Percentiles rank a stretch among this genome's conserved stretches.
These are phyloP conservation scores for Epizoanthus scotinus DNA, from an alignment of 92 coral and sea anemone genomes.

Conservation along the genomic window DNA sequence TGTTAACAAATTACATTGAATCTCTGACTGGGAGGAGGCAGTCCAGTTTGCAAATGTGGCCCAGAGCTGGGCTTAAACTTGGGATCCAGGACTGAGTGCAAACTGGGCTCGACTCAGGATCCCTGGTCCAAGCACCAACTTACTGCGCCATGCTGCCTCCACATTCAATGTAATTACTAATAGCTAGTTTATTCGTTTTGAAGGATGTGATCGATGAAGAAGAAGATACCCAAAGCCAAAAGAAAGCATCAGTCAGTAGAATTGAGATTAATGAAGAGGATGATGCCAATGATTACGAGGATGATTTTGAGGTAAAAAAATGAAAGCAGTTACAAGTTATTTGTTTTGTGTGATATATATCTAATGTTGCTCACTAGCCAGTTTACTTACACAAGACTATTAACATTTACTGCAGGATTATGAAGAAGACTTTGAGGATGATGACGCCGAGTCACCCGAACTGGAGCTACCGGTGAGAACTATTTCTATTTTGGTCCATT, in stretches of 20 bases:
- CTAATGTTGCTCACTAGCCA: no score
- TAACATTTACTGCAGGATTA: slow-evolving; percentile 66
- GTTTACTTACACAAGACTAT: neutral
- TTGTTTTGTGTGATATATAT: neutral
- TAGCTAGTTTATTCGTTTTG: neutral
- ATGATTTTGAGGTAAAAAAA: slow-evolving; percentile 89
- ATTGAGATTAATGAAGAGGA: slow-evolving; percentile 65
- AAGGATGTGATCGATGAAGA: slow-evolving; percentile 59
- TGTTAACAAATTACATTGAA: no score
- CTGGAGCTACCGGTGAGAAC: slow-evolving; percentile 51
- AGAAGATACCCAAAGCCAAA: slow-evolving; percentile 3
- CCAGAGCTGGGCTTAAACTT: no score
- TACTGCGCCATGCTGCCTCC: no score
- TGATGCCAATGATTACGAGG: slow-evolving; percentile 73
- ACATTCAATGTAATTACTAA: no score
- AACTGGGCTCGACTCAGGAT: no score
- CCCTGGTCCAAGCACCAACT: no score
- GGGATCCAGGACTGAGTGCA: no score
- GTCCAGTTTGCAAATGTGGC: no score
- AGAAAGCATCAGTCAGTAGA: slow-evolving; percentile 35
- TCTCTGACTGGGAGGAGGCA: no score
- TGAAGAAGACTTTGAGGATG: slow-evolving; percentile 98
- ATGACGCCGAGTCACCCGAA: slow-evolving; percentile 69
- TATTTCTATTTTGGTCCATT: neutral
- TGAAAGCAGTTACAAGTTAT: neutral